phyloP scores from a whole-genome alignment of 1,140 invertebrate genomes.

The Fopius arisanus region DNA sequence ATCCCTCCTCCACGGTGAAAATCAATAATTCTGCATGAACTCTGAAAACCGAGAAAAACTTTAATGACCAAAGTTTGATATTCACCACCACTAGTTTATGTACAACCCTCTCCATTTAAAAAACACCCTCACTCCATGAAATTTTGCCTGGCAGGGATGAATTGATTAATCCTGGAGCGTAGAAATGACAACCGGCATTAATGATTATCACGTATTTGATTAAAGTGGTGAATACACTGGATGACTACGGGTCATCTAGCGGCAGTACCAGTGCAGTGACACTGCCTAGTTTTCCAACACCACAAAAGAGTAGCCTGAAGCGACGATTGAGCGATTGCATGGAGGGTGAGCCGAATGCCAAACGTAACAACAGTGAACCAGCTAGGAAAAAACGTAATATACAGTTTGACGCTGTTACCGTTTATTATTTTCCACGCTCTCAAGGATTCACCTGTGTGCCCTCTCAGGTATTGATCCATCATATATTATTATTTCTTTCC shows the following conservation, averaged over 20 bases:
- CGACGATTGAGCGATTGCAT: slow-evolving; percentile 59
- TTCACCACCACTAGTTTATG: neutral
- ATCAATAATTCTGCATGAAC: neutral
- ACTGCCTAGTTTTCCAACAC: slow-evolving; percentile 43
- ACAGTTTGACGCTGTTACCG: slow-evolving; percentile 90
- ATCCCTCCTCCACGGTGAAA: neutral
- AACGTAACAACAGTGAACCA: slow-evolving; percentile 55
- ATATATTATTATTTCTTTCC: slow-evolving; percentile 1
- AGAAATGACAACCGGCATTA: neutral
- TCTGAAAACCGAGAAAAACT: neutral
- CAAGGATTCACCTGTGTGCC: slow-evolving; percentile 99
- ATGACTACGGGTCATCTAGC: slow-evolving; percentile 35
- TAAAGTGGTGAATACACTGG: slow-evolving; percentile 43
- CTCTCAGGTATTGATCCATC: slow-evolving; percentile 72
- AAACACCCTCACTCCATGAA: neutral
- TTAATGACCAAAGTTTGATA: neutral
- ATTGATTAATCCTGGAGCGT: neutral
- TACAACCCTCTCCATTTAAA: neutral
- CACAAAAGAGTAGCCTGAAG: slow-evolving; percentile 68
- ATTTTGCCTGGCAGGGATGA: neutral
- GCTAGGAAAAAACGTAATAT: slow-evolving; percentile 79
- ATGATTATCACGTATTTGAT: slow-evolving; percentile 5
- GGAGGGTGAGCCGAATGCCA: slow-evolving; percentile 61
- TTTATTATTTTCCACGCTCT: slow-evolving; percentile 93
- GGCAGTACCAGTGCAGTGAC: slow-evolving; percentile 22